Evolutionary conservation across 2,113 vertebrate species (phyloP).

Genomic region (Eulacestoma nigropectus): DNA sequence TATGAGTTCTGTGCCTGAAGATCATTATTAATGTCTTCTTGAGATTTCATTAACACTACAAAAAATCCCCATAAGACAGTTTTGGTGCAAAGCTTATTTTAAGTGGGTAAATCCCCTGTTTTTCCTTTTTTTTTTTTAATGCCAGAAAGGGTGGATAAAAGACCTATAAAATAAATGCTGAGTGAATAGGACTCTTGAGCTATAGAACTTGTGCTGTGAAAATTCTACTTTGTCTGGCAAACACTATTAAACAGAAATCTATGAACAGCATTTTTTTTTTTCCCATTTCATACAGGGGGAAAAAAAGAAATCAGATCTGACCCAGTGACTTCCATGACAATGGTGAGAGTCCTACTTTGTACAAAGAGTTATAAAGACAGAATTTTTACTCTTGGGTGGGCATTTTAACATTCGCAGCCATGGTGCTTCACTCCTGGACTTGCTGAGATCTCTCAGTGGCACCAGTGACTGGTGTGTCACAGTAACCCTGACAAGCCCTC

Average conservation of each 20-base stretch:
- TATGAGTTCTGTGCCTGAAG: constrained; percentile 37
- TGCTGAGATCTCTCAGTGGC: neutral
- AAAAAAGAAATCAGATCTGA: constrained; percentile 61
- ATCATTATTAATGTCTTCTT: constrained; percentile 57
- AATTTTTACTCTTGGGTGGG: constrained; percentile 34
- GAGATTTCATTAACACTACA: constrained; percentile 64
- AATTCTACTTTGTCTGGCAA: constrained; percentile 74
- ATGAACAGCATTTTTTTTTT: constrained; percentile 59
- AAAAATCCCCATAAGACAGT: constrained; percentile 40
- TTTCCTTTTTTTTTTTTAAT: constrained; percentile 10
- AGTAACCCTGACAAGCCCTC: neutral
- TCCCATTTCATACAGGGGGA: constrained; percentile 45
- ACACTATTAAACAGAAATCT: constrained; percentile 72
- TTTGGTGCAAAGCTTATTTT: constrained; percentile 68
- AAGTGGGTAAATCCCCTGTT: constrained; percentile 64
- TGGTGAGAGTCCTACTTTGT: constrained; percentile 40
- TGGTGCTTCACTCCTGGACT: neutral
- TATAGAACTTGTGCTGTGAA: constrained; percentile 69
- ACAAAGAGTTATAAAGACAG: constrained; percentile 19
- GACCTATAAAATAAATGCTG: constrained; percentile 69
- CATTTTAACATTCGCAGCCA: neutral
- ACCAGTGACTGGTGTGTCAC: neutral
- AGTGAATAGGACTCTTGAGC: constrained; percentile 70
- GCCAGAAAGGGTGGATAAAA: constrained; percentile 64
- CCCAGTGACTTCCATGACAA: constrained; percentile 57